phyloP scores from a whole-genome alignment of 1,140 invertebrate species.

The fruit fly (Drosophila melanogaster) region DNA sequence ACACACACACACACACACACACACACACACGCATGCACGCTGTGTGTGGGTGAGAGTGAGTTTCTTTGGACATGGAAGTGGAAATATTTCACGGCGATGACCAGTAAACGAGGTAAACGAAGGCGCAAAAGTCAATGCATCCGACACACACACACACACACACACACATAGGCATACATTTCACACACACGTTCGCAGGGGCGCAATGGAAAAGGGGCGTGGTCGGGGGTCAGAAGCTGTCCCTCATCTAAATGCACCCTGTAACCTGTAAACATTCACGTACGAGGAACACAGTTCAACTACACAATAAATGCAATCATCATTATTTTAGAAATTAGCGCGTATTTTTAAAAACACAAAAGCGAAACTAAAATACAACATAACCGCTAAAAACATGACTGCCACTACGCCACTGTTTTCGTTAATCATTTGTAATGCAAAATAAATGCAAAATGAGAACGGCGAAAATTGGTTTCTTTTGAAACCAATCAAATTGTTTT shows the following conservation, averaged over 20 bases:
- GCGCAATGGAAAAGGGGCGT: background rate
- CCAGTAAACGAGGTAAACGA: slow-evolving; percentile 21
- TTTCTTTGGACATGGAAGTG: slow-evolving; percentile 14
- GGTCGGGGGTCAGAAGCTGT: background rate
- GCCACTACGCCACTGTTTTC: background rate
- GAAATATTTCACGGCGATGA: slow-evolving; percentile 34
- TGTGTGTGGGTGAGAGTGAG: background rate
- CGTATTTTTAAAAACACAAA: too few relatives aligned
- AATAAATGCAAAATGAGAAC: background rate
- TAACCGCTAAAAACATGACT: background rate
- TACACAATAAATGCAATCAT: too few relatives aligned
- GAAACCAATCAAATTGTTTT: slow-evolving; percentile 4
- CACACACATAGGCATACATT: background rate
- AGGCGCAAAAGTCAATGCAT: slow-evolving; percentile 41
- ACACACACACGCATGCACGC: background rate
- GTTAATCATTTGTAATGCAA: slow-evolving; percentile 1
- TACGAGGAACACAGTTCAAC: too few relatives aligned
- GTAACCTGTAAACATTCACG: background rate
- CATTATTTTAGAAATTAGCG: background rate
- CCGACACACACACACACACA: slow-evolving; percentile 9
- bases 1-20: too few relatives aligned
- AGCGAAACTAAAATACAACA: too few relatives aligned
- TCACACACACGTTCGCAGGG: background rate
- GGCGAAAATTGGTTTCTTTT: background rate
- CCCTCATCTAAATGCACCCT: too few relatives aligned